These are phyloP conservation scores for Anguilla pacifica DNA, from an alignment of 2,797 vertebrate species.

Conservation along the genomic window DNA sequence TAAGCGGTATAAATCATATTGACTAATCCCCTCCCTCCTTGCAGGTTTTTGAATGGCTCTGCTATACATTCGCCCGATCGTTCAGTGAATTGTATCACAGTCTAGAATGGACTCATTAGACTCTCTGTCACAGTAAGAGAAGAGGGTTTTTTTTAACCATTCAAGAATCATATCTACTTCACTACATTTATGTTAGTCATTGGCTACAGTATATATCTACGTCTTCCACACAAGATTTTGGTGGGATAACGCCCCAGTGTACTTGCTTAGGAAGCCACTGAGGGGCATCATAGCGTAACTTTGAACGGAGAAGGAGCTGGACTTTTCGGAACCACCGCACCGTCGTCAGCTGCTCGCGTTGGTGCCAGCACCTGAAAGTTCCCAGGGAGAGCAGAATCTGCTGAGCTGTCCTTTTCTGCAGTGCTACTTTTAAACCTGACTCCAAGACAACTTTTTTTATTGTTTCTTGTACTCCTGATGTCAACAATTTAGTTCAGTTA, in stretches of 20 bases:
- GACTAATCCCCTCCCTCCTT: slow-evolving; percentile 54
- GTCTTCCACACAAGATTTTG: background rate
- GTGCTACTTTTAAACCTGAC: slow-evolving; percentile 59
- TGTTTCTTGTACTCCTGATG: slow-evolving; percentile 6
- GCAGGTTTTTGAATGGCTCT: slow-evolving; percentile 28
- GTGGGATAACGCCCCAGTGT: background rate
- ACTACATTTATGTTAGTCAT: background rate
- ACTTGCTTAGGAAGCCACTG: slow-evolving; percentile 45
- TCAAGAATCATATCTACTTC: background rate
- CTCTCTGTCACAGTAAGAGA: background rate
- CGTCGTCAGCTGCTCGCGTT: slow-evolving; percentile 52
- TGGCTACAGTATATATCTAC: background rate
- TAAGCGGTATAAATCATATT: slow-evolving; percentile 67
- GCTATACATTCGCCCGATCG: background rate
- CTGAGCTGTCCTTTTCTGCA: slow-evolving; percentile 67
- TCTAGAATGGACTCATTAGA: background rate
- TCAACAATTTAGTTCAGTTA: background rate
- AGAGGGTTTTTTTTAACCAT: background rate
- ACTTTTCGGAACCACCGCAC: slow-evolving; percentile 43
- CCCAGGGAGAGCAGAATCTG: slow-evolving; percentile 61
- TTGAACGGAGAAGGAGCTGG: slow-evolving; percentile 42
- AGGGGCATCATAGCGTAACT: slow-evolving; percentile 65
- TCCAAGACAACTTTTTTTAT: slow-evolving; percentile 56
- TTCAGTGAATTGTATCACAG: background rate
- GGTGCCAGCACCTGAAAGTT: slow-evolving; percentile 64